Evolutionary conservation across 2,113 vertebrate species (phyloP), one percentile per base, ranked within the genome.

Genomic region (Tetraodon nigroviridis): DNA sequence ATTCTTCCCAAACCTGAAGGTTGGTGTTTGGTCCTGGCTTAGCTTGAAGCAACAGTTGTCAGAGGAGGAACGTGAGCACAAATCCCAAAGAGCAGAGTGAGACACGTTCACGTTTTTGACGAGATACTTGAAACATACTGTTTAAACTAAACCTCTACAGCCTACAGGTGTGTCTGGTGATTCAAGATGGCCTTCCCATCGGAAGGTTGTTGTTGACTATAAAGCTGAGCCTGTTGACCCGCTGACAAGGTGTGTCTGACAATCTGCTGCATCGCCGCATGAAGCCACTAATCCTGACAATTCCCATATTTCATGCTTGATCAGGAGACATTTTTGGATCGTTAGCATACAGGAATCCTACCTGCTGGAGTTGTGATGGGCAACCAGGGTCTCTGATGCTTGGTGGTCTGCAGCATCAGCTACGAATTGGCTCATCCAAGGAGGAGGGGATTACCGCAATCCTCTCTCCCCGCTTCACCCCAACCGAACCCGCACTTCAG

Each of bases 361-460:
- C 78, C 83, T 82, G 72, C 83, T 70, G 68, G 52, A 69, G 47
- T 69, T 27, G 67, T 48, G 58, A 72, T 66, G 74, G 51, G 80
- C 72, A 80, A 84, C 81, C 56, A 64, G 58, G 32, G 60, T 62
- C 51, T 58, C 53, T 46, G 63, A 41, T 66, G 60, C 71, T 75
- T 69, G 83, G 84, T 80, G 84, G 84, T 82, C 76, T 55, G 12
- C 58, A 61, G 72, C 19, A 19, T 72, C 11, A 37, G 32, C 65
- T 64, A 29, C 57, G 60, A 73, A 69, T 80, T 64, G 58, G 11
- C 62, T 71, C 51, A 68, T 80, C 72, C 69, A 70, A 68, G 67
- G 82, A 80, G 64, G 76, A 73, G 73, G 75, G 84, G 86, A 89
- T 90, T 90, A 91, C 77, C 75, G 86, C 87, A 86, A 86, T 84